phyloP scores from a whole-genome alignment of 2,888 invertebrate species.

The Sarcophaga rosellei region DNA sequence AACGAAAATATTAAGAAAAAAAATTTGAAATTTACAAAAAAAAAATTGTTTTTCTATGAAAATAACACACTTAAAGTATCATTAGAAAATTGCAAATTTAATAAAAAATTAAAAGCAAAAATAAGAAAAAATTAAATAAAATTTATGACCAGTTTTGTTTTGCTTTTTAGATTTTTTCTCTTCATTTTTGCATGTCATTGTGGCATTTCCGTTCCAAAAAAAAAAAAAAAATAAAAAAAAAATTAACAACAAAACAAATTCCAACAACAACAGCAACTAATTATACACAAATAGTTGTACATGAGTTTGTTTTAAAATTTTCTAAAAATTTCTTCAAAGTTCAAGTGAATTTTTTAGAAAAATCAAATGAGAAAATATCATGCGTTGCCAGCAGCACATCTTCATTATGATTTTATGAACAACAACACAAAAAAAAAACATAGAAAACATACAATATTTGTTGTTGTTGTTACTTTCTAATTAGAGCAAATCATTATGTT shows the following conservation, averaged over 20 bases:
- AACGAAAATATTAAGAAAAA: not conserved
- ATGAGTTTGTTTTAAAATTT: not conserved
- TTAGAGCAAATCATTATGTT: slow-evolving; percentile 53
- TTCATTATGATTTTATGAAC: not conserved
- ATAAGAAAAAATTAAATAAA: not conserved
- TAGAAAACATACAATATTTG: slow-evolving; percentile 21
- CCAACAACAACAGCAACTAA: slow-evolving; percentile 31
- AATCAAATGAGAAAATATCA: slow-evolving; percentile 9
- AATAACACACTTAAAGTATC: not conserved
- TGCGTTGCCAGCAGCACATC: not conserved
- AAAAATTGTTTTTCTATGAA: not conserved
- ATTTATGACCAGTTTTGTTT: not conserved
- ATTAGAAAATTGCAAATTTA: not conserved
- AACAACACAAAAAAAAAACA: not conserved
- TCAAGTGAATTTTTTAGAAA: slow-evolving; percentile 59
- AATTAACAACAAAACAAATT: no score
- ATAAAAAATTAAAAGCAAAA: not conserved
- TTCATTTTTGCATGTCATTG: slow-evolving; percentile 62
- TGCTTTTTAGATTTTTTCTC: no score
- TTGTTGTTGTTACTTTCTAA: slow-evolving; percentile 53
- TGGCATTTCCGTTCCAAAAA: slow-evolving; percentile 67
- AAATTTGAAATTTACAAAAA: no score
- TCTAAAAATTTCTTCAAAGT: slow-evolving; percentile 47
- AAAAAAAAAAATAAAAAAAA: no score
- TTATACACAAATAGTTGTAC: slow-evolving; percentile 12